phyloP scores from a whole-genome alignment of 1,140 invertebrate species.

The Drosophila ironensis region DNA sequence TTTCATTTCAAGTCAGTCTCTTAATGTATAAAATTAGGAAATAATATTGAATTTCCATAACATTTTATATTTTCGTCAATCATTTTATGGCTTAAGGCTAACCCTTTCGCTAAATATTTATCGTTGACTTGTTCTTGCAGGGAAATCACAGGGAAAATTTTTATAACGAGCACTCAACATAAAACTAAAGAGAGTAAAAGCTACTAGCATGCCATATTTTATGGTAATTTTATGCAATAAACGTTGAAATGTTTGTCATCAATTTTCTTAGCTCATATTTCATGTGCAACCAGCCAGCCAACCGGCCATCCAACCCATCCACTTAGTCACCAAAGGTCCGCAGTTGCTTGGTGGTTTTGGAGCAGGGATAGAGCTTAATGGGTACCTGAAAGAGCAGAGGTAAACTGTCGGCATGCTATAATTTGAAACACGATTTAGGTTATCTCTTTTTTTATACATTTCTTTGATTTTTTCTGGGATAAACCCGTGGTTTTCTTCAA shows the following conservation, averaged over 20 bases:
- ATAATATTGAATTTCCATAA: too few species aligned
- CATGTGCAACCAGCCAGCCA: slow-evolving; percentile 50
- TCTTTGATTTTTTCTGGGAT: slow-evolving; percentile 5
- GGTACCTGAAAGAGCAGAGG: not conserved
- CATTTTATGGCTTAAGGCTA: too few species aligned
- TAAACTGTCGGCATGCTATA: slow-evolving; percentile 25
- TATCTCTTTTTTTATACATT: slow-evolving; percentile 1
- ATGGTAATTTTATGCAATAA: slow-evolving; percentile 80
- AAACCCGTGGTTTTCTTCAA: not conserved
- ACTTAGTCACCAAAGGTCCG: slow-evolving; percentile 18
- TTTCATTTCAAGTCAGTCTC: too few species aligned
- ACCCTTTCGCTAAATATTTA: slow-evolving; percentile 9
- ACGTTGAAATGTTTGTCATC: slow-evolving; percentile 79
- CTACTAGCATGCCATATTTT: slow-evolving; percentile 69
- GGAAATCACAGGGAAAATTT: slow-evolving; percentile 16
- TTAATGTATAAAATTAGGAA: too few species aligned
- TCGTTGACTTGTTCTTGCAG: slow-evolving; percentile 14
- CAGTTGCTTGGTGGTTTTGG: slow-evolving; percentile 5
- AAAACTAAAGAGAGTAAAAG: slow-evolving; percentile 19
- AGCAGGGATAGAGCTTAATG: not conserved
- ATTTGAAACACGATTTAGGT: slow-evolving; percentile 47
- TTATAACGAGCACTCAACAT: slow-evolving; percentile 53
- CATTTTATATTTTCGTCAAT: too few species aligned
- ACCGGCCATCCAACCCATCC: not conserved
- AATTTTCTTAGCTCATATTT: slow-evolving; percentile 80